Base-by-base conservation (phyloP, 2,888 invertebrate species). In the Lycaena phlaeas region DNA sequence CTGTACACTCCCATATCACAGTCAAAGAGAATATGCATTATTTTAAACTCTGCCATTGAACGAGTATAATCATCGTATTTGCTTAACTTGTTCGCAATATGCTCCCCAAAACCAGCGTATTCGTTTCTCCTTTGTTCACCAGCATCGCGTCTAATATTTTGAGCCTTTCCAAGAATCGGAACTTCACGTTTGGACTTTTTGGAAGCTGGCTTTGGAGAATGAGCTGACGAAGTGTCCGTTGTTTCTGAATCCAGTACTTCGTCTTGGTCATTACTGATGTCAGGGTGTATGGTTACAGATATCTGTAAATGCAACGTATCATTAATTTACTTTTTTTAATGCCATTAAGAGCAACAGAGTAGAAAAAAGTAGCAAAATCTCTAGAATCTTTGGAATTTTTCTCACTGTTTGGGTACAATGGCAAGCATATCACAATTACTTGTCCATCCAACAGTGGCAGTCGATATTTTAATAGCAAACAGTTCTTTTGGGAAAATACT, bases 31-130 rank as follows among this genome's bases (percentile, higher is more conserved):
- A 48, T 44, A 44, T 49, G 39, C 45, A 40, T 47, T 28, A 47
- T 49, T 38, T 47, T 44, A 11, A 47, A 38, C 34, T 47, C 44
- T 17, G 44, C 47, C 15, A 46, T 46, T 42, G 46, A 38, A 45
- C 48, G 46, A 14, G 45, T 46, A 28, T 50, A 50, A 31, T 38
- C 43, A 22, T 48, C 46, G 37, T 50, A 48, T 48, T 44, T 50
- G 18, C 42, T 46, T n/a, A 44, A 15, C 30, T 47, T 49, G 40
- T 43, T 45, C 22, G 50, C 44, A 42, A 46, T 29, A 40, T 50
- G 50, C 40, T 50, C 46, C 28, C 38, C 48, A 27, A 50, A 50
- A 27, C 40, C 45, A 37, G 44, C 40, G 42, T 28, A 50, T 42
- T 50, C 41, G 40, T 48, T 48, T 36, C 40, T 43, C 36, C 30